Base-by-base conservation (phyloP, 2,888 invertebrate genomes). In the Mythimna pallens region DNA sequence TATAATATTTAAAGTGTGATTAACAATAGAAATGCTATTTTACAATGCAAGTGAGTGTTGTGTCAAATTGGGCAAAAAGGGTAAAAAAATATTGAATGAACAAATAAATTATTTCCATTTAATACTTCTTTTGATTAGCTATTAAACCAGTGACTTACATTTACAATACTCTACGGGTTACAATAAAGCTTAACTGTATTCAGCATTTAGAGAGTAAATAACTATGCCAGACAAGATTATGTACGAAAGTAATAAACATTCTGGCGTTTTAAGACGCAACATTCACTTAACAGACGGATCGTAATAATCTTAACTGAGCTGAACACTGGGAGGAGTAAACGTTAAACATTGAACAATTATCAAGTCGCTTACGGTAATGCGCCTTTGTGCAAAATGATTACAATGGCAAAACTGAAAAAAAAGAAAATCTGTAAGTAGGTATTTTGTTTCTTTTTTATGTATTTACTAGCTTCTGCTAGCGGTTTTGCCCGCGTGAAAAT, bases 211-310 rank as follows among this genome's bases (percentile, higher is more conserved):
- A 70, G 34, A 81, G 70, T 55, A 65, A 43, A 55, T 59, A 81
- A 77, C 70, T 76, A 65, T 64, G 50, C 57, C 58, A 62, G 72
- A 80, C 84, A 62, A 83, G 81, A 83, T 83, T 76, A 84, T 61
- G 77, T 83, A 77, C 68, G 58, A 69, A 73, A 73, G 84, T 81
- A 83, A 83, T 83, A 82, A 84, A 84, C 78, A 65, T 79, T 79
- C 77, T 47, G 55, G 65, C 66, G 69, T 83, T 81, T 82, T 57
- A 81, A 81, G 77, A 73, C 70, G 57, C 65, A 78, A 78, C 82
- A 73, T 78, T 82, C 68, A 71, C 84, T 63, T 75, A 81, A 75
- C 74, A 73, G 69, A 59, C 61, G 62, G 66, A 25, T 65, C 67
- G 70, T 81, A 81, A 81, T 78, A 81, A 84, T 84, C 68, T 75